Evolutionary conservation across 2,113 vertebrate genomes (phyloP).

Genomic region (Anhinga anhinga): DNA sequence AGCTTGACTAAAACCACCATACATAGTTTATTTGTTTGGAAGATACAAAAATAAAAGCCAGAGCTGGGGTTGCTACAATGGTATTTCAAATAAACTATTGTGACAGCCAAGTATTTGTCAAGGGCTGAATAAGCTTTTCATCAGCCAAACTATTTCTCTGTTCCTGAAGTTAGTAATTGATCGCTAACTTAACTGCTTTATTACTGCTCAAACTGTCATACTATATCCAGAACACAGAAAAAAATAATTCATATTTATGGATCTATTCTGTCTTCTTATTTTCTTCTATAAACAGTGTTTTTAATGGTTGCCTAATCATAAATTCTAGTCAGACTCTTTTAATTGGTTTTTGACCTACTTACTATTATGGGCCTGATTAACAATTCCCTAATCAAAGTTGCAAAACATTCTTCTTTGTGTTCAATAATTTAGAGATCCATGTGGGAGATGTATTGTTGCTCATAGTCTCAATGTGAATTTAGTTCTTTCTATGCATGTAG

Average conservation of each 20-base stretch:
- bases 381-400: slow-evolving; percentile 67
- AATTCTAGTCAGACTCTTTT: slow-evolving; percentile 58
- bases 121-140: slow-evolving; percentile 46
- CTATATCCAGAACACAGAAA: neutral
- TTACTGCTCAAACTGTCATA: neutral
- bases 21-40: slow-evolving; percentile 67
- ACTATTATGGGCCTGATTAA: slow-evolving; percentile 56
- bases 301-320: slow-evolving; percentile 37
- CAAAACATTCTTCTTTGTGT: slow-evolving; percentile 52
- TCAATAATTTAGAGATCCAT: slow-evolving; percentile 67
- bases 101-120: slow-evolving; percentile 52
- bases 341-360: slow-evolving; percentile 68
- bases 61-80: neutral
- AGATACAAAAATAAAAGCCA: slow-evolving; percentile 57
- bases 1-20: slow-evolving; percentile 49
- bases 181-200: neutral
- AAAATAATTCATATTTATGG: neutral
- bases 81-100: slow-evolving; percentile 56
- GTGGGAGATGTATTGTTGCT: slow-evolving; percentile 49
- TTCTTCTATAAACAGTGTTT: neutral
- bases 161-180: slow-evolving; percentile 39
- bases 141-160: slow-evolving; percentile 9
- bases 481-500: neutral
- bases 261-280: neutral
- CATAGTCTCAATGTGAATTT: slow-evolving; percentile 2